Conservation (phyloP, 2,888 invertebrate species). For the Thereva unica region DNA sequence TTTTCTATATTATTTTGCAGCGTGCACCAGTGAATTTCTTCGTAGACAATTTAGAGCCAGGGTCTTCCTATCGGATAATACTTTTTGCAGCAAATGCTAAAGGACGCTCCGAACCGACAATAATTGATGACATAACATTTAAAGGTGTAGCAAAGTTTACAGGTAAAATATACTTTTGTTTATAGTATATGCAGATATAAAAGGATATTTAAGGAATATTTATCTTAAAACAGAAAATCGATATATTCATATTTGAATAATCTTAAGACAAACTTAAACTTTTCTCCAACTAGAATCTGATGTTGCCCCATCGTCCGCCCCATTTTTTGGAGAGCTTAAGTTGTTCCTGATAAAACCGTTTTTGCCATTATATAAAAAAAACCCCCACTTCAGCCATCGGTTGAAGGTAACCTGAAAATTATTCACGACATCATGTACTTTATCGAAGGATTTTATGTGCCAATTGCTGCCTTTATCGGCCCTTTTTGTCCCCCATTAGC, state of each 20-base stretch:
- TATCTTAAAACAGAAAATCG: constrained; percentile 11
- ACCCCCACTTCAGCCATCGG: constrained; percentile 21
- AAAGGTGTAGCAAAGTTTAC: constrained; percentile 86
- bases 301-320: not conserved
- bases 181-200: not conserved
- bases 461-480: constrained; percentile 43
- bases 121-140: constrained; percentile 82
- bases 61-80: constrained; percentile 77
- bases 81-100: constrained; percentile 86
- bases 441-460: constrained; percentile 43
- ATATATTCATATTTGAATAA: not conserved
- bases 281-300: not conserved
- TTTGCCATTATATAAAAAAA: constrained; percentile 13
- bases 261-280: not conserved
- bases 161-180: constrained; percentile 62
- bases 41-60: constrained; percentile 67
- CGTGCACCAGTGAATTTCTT: constrained; percentile 55
- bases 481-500: constrained; percentile 41
- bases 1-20: constrained; percentile 45
- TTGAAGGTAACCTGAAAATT: constrained; percentile 37
- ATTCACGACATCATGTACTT: constrained; percentile 41
- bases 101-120: constrained; percentile 80
- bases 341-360: constrained; percentile 35
- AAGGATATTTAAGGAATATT: no score
- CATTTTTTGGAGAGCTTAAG: constrained; percentile 21